These are phyloP conservation scores for Trichogramma pretiosum DNA, from an alignment of 1,140 invertebrate genomes.

Conservation along the genomic window DNA sequence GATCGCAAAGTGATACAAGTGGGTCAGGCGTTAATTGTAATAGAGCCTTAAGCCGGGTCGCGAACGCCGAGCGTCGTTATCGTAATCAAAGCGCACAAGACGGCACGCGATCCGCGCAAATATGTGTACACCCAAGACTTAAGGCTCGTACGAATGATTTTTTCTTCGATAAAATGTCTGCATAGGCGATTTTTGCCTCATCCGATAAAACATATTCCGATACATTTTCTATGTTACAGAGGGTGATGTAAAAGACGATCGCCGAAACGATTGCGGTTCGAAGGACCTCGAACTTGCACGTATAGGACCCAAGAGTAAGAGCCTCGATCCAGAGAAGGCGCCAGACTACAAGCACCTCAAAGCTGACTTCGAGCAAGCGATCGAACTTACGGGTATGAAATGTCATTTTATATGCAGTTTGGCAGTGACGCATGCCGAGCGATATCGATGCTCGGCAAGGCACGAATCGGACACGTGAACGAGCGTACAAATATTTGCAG, in stretches of 20 bases:
- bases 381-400: slow-evolving; percentile 65
- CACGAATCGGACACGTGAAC: too few relatives aligned
- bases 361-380: slow-evolving; percentile 74
- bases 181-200: too few relatives aligned
- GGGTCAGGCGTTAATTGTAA: slow-evolving; percentile 13
- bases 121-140: too few relatives aligned
- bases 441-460: too few relatives aligned
- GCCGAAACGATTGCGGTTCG: slow-evolving; percentile 66
- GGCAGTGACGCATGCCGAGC: too few relatives aligned
- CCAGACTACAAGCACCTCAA: slow-evolving; percentile 49
- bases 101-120: background rate
- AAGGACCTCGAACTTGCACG: slow-evolving; percentile 60
- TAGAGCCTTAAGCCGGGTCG: background rate
- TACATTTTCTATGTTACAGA: slow-evolving; percentile 43
- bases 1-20: slow-evolving; percentile 1
- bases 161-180: too few relatives aligned
- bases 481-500: too few relatives aligned
- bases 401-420: too few relatives aligned
- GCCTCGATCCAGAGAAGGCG: slow-evolving; percentile 43
- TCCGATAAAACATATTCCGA: background rate
- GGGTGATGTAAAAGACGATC: slow-evolving; percentile 73
- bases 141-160: too few relatives aligned
- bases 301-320: slow-evolving; percentile 45
- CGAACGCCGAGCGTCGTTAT: background rate
- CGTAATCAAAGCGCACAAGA: background rate